Conservation (phyloP, 2,797 vertebrate species). For the Lacerta viridis region DNA sequence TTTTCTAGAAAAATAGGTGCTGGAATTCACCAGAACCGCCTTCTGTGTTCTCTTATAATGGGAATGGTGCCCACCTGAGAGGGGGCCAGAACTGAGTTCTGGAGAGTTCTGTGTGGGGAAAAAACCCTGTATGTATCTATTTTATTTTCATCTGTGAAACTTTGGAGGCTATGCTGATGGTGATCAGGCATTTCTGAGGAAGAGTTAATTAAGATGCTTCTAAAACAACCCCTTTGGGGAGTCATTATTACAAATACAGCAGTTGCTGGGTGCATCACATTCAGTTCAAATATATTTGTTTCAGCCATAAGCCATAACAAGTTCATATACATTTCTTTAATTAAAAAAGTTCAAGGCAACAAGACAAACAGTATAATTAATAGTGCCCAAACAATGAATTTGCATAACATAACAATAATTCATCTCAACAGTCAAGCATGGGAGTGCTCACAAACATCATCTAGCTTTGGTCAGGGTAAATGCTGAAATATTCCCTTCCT, state of each 20-base stretch:
- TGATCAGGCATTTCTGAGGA: background rate
- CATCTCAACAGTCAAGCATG: background rate
- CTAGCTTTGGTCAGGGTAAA: background rate
- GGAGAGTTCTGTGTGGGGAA: too few species aligned
- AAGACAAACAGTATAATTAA: background rate
- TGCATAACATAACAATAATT: slow-evolving; percentile 13
- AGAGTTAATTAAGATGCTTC: slow-evolving; percentile 13
- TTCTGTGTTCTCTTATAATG: too few species aligned
- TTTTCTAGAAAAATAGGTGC: too few species aligned
- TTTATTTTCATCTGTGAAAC: background rate
- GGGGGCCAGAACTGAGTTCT: too few species aligned
- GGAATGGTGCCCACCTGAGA: too few species aligned
- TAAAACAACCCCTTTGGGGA: background rate
- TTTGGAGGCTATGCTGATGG: background rate
- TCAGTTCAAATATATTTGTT: slow-evolving; percentile 7
- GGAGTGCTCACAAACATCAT: background rate
- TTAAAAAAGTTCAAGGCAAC: slow-evolving; percentile 17
- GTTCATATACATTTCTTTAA: slow-evolving; percentile 10
- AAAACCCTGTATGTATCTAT: too few species aligned
- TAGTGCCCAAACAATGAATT: background rate
- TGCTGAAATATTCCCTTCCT: background rate
- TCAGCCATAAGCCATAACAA: slow-evolving; percentile 20
- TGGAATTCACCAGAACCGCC: too few species aligned
- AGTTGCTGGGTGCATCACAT: background rate
- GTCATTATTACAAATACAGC: slow-evolving; percentile 11